Evolutionary conservation across 2,888 invertebrate genomes (phyloP).

Genomic region (Calameuta filiformis): DNA sequence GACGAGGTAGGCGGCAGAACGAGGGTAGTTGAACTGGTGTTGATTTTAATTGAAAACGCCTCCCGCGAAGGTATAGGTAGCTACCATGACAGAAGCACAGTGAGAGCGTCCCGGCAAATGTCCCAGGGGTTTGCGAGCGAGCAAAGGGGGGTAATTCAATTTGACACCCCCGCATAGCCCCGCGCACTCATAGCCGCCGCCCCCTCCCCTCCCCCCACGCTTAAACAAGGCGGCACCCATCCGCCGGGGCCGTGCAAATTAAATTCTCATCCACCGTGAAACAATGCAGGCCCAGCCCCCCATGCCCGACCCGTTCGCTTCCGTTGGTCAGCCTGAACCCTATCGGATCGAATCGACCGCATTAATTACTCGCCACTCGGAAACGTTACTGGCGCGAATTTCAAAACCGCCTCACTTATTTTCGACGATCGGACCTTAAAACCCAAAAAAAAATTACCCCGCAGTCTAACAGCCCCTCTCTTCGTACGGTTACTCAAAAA

Average conservation of each 20-base stretch:
- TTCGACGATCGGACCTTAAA: background rate
- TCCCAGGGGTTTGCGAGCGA: conserved; percentile 50
- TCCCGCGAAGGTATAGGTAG: conserved; percentile 43
- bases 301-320: conserved; percentile 25
- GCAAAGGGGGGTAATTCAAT: conserved; percentile 62
- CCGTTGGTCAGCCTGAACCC: conserved; percentile 47
- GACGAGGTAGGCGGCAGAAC: background rate
- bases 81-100: conserved; percentile 29
- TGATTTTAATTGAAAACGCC: conserved; percentile 62
- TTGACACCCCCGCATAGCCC: conserved; percentile 58
- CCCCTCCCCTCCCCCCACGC: conserved; percentile 47
- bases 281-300: conserved; percentile 49
- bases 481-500: background rate
- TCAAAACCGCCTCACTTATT: background rate
- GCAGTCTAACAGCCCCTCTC: background rate
- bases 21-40: conserved; percentile 35
- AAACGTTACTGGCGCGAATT: background rate
- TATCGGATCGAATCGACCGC: conserved; percentile 51
- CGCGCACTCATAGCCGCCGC: background rate
- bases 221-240: conserved; percentile 62
- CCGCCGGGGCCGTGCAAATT: conserved; percentile 57
- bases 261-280: conserved; percentile 65
- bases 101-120: conserved; percentile 52
- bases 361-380: conserved; percentile 55
- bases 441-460: background rate